Conservation (phyloP, 2,113 vertebrate species). For the Electrona antarctica region DNA sequence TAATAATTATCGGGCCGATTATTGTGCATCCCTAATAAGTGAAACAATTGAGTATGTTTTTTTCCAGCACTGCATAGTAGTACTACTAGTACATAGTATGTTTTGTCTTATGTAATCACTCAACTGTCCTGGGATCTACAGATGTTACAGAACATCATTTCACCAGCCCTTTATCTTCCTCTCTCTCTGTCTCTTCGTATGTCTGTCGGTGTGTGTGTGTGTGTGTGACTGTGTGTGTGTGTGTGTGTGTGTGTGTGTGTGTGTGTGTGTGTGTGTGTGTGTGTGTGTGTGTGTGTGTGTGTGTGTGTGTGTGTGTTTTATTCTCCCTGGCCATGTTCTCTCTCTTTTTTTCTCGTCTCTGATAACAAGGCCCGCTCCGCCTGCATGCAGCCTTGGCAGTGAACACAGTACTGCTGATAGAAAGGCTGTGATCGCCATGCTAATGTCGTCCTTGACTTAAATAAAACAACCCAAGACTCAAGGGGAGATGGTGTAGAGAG, state of each 20-base stretch:
- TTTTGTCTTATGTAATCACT: constrained; percentile 21
- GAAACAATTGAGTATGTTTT: too few species aligned
- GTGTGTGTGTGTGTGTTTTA: not conserved
- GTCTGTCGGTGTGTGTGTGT: too few species aligned
- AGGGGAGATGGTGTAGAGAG: not conserved
- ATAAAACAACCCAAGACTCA: constrained; percentile 46
- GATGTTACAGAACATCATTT: not conserved
- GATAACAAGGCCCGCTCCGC: constrained; percentile 31
- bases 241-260: not conserved
- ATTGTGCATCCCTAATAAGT: too few species aligned
- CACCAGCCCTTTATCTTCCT: not conserved
- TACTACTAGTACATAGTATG: not conserved
- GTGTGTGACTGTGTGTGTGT: not conserved
- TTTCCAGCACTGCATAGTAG: too few species aligned
- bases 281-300: constrained; percentile 1
- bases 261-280: not conserved
- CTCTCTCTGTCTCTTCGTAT: constrained; percentile 4
- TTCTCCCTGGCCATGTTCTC: constrained; percentile 15
- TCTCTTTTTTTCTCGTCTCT: constrained; percentile 3
- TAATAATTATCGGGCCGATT: too few species aligned
- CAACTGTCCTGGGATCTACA: constrained; percentile 32
- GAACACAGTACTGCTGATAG: constrained; percentile 45
- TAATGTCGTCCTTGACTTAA: constrained; percentile 74
- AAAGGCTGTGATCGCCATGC: constrained; percentile 69
- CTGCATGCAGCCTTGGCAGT: constrained; percentile 37